Evolutionary conservation across 2,113 vertebrate genomes (phyloP).

Genomic region (Sapayoa aenigma): DNA sequence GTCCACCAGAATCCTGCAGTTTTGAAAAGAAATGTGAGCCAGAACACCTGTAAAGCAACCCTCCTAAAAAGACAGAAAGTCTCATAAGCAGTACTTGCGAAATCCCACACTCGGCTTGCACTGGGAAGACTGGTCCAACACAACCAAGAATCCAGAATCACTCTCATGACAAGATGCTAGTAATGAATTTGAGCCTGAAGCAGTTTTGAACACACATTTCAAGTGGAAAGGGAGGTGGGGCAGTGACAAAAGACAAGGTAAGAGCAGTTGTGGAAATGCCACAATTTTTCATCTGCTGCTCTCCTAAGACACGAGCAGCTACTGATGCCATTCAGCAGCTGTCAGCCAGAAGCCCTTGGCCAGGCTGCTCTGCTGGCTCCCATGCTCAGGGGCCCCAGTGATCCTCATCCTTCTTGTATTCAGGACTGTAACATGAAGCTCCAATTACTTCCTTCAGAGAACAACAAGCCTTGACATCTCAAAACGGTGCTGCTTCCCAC

Average conservation of each 20-base stretch:
- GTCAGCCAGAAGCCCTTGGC: not conserved
- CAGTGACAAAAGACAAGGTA: not conserved
- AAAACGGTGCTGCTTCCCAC: not conserved
- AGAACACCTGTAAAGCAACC: not conserved
- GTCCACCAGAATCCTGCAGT: not conserved
- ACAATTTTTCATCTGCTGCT: not conserved
- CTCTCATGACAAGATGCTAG: accelerated
- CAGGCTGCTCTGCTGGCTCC: not conserved
- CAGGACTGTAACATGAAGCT: not conserved
- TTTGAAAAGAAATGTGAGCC: not conserved
- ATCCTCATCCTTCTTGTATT: not conserved
- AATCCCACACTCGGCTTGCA: not conserved
- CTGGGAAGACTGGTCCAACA: not conserved
- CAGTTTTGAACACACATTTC: not conserved
- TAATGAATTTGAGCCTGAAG: not conserved
- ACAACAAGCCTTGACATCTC: not conserved
- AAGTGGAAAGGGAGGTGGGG: not conserved
- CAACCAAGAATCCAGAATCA: accelerated
- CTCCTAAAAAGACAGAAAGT: not conserved
- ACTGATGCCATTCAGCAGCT: not conserved
- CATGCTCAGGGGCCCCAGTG: not conserved
- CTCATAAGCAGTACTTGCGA: accelerated
- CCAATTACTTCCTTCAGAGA: accelerated
- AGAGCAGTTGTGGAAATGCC: not conserved
- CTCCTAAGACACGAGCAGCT: not conserved